Conservation (phyloP, 53 echinoderm and acorn worm genomes). For the Patiria pectinifera region DNA sequence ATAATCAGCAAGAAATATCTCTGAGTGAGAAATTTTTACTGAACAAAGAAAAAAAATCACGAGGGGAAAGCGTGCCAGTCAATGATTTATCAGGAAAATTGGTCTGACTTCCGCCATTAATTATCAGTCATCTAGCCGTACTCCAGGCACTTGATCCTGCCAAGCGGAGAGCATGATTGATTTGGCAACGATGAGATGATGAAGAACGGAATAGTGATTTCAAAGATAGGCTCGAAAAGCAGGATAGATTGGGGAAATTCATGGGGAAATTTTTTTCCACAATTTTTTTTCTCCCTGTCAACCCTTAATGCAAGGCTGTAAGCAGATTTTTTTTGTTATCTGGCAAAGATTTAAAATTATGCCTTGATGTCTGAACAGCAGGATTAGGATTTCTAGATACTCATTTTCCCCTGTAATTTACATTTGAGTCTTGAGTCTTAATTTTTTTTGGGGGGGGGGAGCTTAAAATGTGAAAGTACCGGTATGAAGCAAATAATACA, state of each 20-base stretch:
- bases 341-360: too few species aligned
- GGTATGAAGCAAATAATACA: too few species aligned
- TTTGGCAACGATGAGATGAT: not conserved
- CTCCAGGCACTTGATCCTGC: not conserved
- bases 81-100: conserved; percentile 17
- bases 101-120: not conserved
- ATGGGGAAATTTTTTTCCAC: too few species aligned
- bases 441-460: too few species aligned
- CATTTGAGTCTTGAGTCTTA: too few species aligned
- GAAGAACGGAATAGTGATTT: not conserved
- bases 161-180: not conserved
- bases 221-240: not conserved
- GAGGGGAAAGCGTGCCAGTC: not conserved
- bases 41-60: not conserved
- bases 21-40: not conserved
- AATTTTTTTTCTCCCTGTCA: not conserved
- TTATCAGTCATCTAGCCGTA: not conserved
- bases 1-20: not conserved
- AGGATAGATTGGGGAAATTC: too few species aligned
- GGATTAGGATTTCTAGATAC: too few species aligned
- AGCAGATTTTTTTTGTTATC: too few species aligned
- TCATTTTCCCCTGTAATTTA: too few species aligned
- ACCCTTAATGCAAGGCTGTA: not conserved
- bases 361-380: too few species aligned
- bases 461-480: too few species aligned